phyloP scores from a whole-genome alignment of 2,113 vertebrate species.

The Ifrita kowaldi region DNA sequence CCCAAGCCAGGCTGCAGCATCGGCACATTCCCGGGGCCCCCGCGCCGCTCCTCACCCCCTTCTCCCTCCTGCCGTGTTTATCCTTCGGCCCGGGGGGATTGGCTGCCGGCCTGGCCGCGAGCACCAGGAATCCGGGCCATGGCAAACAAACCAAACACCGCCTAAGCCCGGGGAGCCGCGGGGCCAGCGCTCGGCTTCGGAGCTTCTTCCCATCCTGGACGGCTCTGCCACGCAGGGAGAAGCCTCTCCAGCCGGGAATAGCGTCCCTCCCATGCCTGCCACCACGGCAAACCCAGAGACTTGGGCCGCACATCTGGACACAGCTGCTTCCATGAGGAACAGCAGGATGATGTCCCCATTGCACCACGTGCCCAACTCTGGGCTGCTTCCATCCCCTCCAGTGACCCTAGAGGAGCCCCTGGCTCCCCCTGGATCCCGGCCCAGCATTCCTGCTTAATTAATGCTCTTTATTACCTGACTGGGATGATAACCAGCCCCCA shows the following conservation, averaged over 20 bases:
- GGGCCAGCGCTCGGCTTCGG: background rate
- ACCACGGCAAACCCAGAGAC: background rate
- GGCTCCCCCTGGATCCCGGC: background rate
- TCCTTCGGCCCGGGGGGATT: slow-evolving; percentile 29
- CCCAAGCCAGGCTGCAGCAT: slow-evolving; percentile 12
- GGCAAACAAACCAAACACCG: slow-evolving; percentile 44
- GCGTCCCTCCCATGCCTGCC: background rate
- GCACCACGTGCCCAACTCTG: accelerated
- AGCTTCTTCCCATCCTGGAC: background rate
- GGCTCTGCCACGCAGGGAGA: background rate
- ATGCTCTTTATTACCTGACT: slow-evolving; percentile 73
- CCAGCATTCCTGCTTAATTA: slow-evolving; percentile 63
- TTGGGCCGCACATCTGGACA: background rate
- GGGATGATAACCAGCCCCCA: slow-evolving; percentile 65
- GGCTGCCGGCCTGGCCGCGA: slow-evolving; percentile 29
- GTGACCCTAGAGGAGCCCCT: background rate
- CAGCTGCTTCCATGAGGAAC: background rate
- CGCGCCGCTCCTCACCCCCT: slow-evolving; percentile 2
- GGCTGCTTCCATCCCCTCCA: accelerated
- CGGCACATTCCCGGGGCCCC: slow-evolving; percentile 6
- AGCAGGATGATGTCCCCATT: accelerated
- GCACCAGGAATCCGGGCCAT: background rate
- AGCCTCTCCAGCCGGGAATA: background rate
- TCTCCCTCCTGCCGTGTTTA: slow-evolving; percentile 46
- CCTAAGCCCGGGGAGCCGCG: background rate